These are phyloP conservation scores for Thysanoteuthis rhombus DNA, from an alignment of 2,888 invertebrate genomes.

Conservation along the genomic window DNA sequence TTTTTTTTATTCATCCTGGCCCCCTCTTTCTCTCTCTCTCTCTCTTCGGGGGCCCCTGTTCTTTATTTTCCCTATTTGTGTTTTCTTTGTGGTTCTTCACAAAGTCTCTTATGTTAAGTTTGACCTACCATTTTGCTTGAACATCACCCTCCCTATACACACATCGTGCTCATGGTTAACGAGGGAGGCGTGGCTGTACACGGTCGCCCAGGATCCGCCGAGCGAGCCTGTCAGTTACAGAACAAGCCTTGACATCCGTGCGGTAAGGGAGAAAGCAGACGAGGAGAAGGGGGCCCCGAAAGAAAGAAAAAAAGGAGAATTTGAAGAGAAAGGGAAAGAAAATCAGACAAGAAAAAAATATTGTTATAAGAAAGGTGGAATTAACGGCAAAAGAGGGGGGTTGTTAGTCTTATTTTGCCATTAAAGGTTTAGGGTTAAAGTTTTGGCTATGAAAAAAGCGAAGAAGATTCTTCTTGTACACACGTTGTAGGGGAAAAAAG, in stretches of 20 bases:
- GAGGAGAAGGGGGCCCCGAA: neutral
- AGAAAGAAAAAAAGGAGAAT: too few species aligned
- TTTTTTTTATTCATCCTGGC: too few species aligned
- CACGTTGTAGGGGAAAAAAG: too few species aligned
- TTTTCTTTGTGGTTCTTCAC: neutral
- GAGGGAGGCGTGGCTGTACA: constrained; percentile 18
- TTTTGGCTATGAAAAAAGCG: too few species aligned
- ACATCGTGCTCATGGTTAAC: neutral
- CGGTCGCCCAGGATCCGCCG: too few species aligned
- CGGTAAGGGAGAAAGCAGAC: neutral
- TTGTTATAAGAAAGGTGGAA: too few species aligned
- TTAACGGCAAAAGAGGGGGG: too few species aligned
- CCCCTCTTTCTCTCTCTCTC: neutral
- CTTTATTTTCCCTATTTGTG: neutral
- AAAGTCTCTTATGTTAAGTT: neutral
- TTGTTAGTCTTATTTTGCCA: too few species aligned
- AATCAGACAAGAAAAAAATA: too few species aligned
- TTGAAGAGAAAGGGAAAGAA: too few species aligned
- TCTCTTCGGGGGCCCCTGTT: neutral
- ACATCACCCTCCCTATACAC: neutral
- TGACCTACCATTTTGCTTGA: constrained; percentile 17
- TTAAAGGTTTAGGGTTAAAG: too few species aligned
- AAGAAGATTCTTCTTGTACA: too few species aligned
- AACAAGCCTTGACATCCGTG: neutral
- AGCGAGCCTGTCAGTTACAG: neutral